Evolutionary conservation across 2,797 vertebrate genomes (phyloP).

Genomic region (Semaprochilodus insignis): DNA sequence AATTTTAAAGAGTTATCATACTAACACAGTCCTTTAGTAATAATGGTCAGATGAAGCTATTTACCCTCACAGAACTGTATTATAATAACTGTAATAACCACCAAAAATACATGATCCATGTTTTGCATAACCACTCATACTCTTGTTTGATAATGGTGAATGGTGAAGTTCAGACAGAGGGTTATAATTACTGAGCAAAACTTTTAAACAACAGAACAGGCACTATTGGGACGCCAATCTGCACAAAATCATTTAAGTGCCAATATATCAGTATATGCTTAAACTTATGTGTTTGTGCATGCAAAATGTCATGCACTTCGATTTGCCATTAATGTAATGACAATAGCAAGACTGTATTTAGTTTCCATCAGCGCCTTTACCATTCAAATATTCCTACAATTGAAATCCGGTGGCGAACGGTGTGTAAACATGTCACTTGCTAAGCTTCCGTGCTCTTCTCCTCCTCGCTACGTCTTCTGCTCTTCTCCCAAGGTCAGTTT

Average conservation of each 20-base stretch:
- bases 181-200: no score
- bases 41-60: no score
- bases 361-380: neutral
- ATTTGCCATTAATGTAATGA: neutral
- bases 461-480: conserved; percentile 6
- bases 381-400: conserved; percentile 37
- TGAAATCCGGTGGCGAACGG: neutral
- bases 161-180: no score
- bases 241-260: neutral
- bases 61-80: no score
- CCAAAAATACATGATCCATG: no score
- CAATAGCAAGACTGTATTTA: neutral
- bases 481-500: conserved; percentile 58
- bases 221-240: neutral
- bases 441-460: conserved; percentile 41
- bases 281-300: neutral
- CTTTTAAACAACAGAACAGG: no score
- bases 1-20: no score
- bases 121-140: no score
- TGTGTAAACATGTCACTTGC: conserved; percentile 49
- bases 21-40: no score
- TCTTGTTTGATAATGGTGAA: no score
- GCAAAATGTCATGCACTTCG: neutral
- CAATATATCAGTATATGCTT: neutral
- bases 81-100: no score